phyloP scores from a whole-genome alignment of 2,113 vertebrate genomes.

The Brachirus orientalis region DNA sequence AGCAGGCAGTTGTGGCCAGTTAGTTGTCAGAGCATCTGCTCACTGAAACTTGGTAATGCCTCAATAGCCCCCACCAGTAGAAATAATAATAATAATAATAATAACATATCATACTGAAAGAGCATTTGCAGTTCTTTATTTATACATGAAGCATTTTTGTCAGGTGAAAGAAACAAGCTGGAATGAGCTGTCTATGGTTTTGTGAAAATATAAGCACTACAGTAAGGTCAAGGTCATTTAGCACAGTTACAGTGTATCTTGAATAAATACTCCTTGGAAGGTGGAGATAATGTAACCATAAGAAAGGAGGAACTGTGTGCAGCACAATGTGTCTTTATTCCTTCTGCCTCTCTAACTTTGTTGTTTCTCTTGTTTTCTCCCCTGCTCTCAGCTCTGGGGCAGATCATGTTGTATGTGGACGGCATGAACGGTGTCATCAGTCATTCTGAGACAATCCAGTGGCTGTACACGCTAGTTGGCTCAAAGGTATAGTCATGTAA shows the following conservation, averaged over 20 bases:
- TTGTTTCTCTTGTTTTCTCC: not conserved
- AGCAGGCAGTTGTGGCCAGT: not conserved
- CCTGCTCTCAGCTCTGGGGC: slow-evolving; percentile 87
- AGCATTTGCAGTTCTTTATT: slow-evolving; percentile 23
- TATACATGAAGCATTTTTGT: slow-evolving; percentile 4
- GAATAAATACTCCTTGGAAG: not conserved
- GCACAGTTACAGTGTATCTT: not conserved
- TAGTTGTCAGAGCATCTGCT: not conserved
- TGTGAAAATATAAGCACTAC: not conserved
- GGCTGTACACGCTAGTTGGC: slow-evolving; percentile 93
- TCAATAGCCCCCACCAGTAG: not conserved
- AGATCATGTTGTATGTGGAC: slow-evolving; percentile 98
- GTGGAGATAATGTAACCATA: not conserved
- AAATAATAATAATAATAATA: not conserved
- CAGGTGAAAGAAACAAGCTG: slow-evolving; percentile 4
- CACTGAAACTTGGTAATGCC: not conserved
- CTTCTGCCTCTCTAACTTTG: slow-evolving; percentile 6
- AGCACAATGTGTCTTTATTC: not conserved
- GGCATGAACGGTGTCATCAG: slow-evolving; percentile 97
- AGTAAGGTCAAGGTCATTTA: not conserved
- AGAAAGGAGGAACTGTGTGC: not conserved
- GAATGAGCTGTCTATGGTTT: not conserved
- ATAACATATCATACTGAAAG: not conserved
- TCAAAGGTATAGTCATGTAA: slow-evolving; percentile 86
- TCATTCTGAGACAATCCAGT: slow-evolving; percentile 92